Evolutionary conservation across 2,113 vertebrate genomes (phyloP).

Genomic region (Phodopus roborovskii): DNA sequence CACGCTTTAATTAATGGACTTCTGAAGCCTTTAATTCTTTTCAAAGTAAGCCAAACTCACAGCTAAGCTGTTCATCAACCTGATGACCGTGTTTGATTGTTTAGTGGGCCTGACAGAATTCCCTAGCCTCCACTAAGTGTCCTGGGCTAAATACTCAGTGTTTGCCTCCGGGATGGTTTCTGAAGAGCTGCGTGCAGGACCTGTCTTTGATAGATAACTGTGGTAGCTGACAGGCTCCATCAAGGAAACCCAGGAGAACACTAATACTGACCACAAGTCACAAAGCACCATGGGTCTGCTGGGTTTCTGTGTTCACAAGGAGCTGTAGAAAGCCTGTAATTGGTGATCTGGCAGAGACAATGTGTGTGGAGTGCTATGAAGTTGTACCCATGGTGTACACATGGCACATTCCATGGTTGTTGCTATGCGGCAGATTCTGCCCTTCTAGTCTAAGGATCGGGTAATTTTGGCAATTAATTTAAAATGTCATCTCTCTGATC

Average conservation of each 20-base stretch:
- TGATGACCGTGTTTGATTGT: not conserved
- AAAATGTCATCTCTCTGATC: not conserved
- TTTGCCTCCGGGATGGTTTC: not conserved
- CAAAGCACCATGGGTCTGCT: not conserved
- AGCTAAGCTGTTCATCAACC: not conserved
- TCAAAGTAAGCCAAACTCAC: not conserved
- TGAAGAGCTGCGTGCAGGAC: not conserved
- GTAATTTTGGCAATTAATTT: not conserved
- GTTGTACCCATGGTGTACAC: too few relatives aligned
- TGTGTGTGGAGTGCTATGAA: not conserved
- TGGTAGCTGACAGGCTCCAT: not conserved
- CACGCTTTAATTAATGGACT: not conserved
- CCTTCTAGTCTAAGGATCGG: not conserved
- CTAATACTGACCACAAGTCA: not conserved
- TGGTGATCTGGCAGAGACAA: not conserved
- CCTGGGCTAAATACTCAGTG: not conserved
- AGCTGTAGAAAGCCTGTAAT: not conserved
- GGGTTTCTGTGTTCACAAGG: not conserved
- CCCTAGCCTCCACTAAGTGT: not conserved
- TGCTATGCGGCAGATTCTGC: not conserved
- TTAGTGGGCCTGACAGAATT: not conserved
- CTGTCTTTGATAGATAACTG: not conserved
- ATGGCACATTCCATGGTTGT: not conserved
- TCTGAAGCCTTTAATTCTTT: constrained; percentile 31
- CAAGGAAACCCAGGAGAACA: not conserved